These are phyloP conservation scores for Neogobius melanostomus DNA, from an alignment of 2,113 vertebrate species.

Conservation along the genomic window DNA sequence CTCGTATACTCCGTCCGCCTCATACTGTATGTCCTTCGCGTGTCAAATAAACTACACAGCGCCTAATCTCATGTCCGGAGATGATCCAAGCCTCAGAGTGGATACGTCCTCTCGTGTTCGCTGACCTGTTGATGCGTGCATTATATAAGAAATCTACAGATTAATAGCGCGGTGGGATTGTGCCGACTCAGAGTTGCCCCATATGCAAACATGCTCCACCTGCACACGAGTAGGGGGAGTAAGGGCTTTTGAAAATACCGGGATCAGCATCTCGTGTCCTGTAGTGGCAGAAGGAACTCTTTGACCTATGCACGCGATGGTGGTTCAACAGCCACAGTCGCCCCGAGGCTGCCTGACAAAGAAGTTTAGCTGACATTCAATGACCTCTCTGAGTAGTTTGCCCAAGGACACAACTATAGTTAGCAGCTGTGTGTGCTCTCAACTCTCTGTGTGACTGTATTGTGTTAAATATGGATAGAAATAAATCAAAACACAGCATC, in stretches of 20 bases:
- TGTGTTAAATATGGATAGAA: no score
- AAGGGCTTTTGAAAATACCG: background rate
- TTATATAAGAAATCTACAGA: constrained; percentile 44
- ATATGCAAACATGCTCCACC: constrained; percentile 8
- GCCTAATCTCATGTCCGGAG: background rate
- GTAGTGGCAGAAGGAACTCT: background rate
- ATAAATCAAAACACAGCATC: no score
- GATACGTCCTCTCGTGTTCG: constrained; percentile 32
- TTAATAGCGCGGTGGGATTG: constrained; percentile 20
- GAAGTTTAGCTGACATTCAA: no score
- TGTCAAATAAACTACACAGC: background rate
- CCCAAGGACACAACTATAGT: no score
- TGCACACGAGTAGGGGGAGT: background rate
- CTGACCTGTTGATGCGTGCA: constrained; percentile 39
- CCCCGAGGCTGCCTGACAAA: no score
- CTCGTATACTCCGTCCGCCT: no score
- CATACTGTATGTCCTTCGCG: background rate
- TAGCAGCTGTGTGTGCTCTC: no score
- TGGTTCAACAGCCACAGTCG: no score
- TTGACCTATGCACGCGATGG: background rate
- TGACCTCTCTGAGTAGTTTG: no score
- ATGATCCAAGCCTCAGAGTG: no score
- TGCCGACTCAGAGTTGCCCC: background rate
- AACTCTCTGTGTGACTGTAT: no score
- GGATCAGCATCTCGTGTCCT: background rate